These are phyloP conservation scores for Gymnothorax javanicus DNA, from an alignment of 2,797 vertebrate genomes.

Conservation along the genomic window DNA sequence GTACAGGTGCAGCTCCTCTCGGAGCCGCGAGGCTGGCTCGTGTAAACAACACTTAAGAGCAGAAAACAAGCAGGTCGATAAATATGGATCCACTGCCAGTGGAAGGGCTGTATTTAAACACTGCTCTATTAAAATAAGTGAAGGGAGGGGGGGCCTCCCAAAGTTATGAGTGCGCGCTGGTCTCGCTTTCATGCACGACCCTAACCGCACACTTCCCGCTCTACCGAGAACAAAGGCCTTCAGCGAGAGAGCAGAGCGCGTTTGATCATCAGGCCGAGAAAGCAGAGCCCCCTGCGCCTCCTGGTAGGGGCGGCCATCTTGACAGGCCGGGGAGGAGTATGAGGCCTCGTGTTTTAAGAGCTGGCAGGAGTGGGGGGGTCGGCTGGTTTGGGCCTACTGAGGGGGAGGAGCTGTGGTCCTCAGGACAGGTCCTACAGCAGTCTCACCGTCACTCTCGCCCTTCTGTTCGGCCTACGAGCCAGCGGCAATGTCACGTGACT, in stretches of 20 bases:
- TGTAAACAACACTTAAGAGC: conserved; percentile 10
- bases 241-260: no score
- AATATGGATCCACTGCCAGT: not conserved
- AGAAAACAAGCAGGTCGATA: conserved; percentile 19
- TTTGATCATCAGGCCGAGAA: conserved; percentile 12
- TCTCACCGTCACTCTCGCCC: conserved; percentile 6
- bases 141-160: not conserved
- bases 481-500: not conserved
- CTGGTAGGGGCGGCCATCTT: conserved; percentile 5
- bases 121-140: not conserved
- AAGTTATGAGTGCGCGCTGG: not conserved
- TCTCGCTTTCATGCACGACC: not conserved
- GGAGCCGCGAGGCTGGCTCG: not conserved
- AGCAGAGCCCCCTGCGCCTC: not conserved
- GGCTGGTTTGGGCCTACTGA: conserved; percentile 16
- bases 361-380: not conserved
- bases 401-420: not conserved
- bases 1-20: not conserved
- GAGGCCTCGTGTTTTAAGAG: conserved; percentile 20
- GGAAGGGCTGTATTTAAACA: not conserved
- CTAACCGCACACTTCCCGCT: not conserved
- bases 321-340: conserved; percentile 1
- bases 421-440: not conserved
- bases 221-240: not conserved
- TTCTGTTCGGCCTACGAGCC: not conserved